phyloP scores from a whole-genome alignment of 2,888 invertebrate genomes.

The Erebia epiphron region DNA sequence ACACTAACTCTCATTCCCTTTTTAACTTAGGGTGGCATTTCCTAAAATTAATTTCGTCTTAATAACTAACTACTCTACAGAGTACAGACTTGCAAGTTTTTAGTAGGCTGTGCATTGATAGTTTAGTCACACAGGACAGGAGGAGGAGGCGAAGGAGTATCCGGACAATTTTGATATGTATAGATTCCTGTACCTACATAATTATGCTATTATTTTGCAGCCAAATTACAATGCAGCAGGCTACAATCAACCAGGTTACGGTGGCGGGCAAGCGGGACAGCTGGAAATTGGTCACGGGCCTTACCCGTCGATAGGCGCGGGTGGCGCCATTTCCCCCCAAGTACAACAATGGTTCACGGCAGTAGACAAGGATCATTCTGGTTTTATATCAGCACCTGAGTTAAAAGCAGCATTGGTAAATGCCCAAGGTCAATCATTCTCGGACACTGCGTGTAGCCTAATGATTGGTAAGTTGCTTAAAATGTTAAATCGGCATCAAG shows the following conservation, averaged over 20 bases:
- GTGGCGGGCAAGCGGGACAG: slow-evolving; percentile 47
- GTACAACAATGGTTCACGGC: slow-evolving; percentile 92
- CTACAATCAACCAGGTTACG: slow-evolving; percentile 41
- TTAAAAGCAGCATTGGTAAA: slow-evolving; percentile 91
- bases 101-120: too few relatives aligned
- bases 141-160: too few relatives aligned
- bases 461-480: slow-evolving; percentile 87
- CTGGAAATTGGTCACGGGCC: slow-evolving; percentile 78
- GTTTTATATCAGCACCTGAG: slow-evolving; percentile 90
- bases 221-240: slow-evolving; percentile 44
- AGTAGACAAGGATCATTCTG: slow-evolving; percentile 92
- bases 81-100: too few relatives aligned
- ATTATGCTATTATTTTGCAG: slow-evolving; percentile 31
- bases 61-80: too few relatives aligned
- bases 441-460: slow-evolving; percentile 90
- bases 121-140: too few relatives aligned
- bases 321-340: slow-evolving; percentile 85
- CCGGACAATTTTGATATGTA: too few relatives aligned
- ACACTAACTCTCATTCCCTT: too few relatives aligned
- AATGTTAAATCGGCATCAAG: too few relatives aligned
- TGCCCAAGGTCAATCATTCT: slow-evolving; percentile 92
- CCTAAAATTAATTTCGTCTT: too few relatives aligned
- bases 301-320: slow-evolving; percentile 76
- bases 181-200: background rate
- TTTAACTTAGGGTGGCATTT: too few relatives aligned